Evolutionary conservation across 2,113 vertebrate genomes (phyloP).

Genomic region (Eubucco bourcierii): DNA sequence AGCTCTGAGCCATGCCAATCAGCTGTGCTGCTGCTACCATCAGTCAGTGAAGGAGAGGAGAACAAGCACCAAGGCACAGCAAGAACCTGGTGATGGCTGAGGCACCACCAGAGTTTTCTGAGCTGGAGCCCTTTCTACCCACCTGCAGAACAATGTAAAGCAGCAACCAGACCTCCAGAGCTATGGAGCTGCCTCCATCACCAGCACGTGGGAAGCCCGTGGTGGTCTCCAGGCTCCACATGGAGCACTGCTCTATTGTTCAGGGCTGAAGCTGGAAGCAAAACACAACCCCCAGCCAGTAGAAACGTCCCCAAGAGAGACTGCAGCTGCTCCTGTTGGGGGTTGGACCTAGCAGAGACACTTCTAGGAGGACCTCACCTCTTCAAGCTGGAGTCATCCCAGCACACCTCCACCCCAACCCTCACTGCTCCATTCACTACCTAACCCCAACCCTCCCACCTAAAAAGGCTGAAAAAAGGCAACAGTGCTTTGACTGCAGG

Average conservation of each 20-base stretch:
- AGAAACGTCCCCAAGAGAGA: neutral
- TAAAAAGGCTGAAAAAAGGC: neutral
- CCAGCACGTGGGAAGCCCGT: neutral
- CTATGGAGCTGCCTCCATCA: accelerated
- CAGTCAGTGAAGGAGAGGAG: neutral
- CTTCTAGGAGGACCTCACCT: neutral
- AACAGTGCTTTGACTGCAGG: neutral
- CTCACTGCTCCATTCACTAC: accelerated
- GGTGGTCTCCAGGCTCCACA: neutral
- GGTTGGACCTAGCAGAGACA: neutral
- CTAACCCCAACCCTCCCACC: neutral
- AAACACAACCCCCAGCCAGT: accelerated
- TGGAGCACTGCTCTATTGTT: neutral
- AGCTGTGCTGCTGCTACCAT: neutral
- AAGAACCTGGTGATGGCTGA: neutral
- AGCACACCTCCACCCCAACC: neutral
- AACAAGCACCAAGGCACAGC: neutral
- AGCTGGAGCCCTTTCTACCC: neutral
- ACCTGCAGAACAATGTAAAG: neutral
- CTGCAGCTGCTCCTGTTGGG: neutral
- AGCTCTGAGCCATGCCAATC: neutral
- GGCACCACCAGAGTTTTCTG: neutral
- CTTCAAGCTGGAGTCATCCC: neutral
- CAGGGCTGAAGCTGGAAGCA: neutral
- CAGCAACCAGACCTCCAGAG: neutral